Evolutionary conservation across 2,113 vertebrate genomes (phyloP).

Genomic region (Charadrius vociferus): DNA sequence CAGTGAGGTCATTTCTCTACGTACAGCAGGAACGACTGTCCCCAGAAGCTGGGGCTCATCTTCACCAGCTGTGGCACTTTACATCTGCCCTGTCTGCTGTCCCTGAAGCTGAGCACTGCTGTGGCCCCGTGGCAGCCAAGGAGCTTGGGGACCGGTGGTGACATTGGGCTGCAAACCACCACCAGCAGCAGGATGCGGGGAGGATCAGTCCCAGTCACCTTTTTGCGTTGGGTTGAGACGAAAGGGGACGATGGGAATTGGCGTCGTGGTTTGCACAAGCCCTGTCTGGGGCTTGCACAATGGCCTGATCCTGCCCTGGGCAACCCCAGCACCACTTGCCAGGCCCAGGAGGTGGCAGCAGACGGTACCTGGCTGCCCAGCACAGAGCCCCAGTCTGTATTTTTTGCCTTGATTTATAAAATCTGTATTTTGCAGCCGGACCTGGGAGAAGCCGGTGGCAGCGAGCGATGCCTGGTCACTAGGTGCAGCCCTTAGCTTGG

Average conservation of each 20-base stretch:
- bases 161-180: background rate
- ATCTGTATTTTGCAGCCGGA: too few relatives aligned
- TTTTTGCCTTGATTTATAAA: background rate
- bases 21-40: accelerated
- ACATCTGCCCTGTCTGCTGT: background rate
- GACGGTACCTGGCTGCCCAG: background rate
- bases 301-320: background rate
- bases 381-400: accelerated
- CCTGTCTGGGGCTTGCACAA: accelerated
- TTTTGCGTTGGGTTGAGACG: accelerated
- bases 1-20: accelerated
- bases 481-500: background rate
- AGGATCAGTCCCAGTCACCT: accelerated
- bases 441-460: background rate
- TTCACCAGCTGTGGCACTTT: background rate
- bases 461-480: background rate
- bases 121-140: background rate
- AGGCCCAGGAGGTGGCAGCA: slow-evolving; percentile 60
- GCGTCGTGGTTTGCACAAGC: accelerated
- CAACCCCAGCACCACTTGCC: background rate
- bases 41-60: background rate
- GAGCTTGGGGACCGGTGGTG: background rate
- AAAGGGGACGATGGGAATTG: background rate
- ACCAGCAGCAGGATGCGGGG: background rate
- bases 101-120: background rate